Evolutionary conservation across 1,140 invertebrate genomes (phyloP).

Genomic region (Monomorium pharaonis): DNA sequence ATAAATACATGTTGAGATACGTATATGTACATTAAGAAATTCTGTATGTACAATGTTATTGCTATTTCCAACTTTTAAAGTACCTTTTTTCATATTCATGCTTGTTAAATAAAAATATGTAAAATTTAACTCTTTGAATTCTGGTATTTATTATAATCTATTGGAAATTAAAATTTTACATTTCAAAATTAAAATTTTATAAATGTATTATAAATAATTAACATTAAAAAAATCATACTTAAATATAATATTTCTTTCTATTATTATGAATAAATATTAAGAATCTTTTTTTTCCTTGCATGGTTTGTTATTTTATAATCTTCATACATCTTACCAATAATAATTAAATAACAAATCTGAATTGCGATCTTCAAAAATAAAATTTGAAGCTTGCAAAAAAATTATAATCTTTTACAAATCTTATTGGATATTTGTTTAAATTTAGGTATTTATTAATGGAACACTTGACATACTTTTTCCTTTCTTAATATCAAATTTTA

Average conservation of each 20-base stretch:
- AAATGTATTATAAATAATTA: background rate
- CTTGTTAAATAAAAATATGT: background rate
- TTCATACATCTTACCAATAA: no score
- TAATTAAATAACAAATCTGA: no score
- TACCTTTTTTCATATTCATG: background rate
- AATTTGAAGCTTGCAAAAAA: background rate
- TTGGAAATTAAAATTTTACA: background rate
- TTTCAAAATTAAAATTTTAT: background rate
- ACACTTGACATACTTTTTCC: background rate
- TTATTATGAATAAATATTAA: background rate
- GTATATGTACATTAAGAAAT: background rate
- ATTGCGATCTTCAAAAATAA: background rate
- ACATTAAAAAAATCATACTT: background rate
- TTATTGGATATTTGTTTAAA: background rate
- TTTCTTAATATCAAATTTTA: background rate
- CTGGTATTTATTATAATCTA: background rate
- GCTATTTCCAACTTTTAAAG: no score
- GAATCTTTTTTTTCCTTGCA: background rate
- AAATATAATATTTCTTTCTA: background rate
- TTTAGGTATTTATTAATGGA: background rate
- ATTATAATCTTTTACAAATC: background rate
- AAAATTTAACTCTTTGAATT: background rate
- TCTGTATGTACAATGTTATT: background rate
- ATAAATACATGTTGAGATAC: slow-evolving; percentile 1
- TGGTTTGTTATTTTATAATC: background rate